Percentiles rank a stretch among this genome's conserved stretches.
Evolutionary conservation across 2,888 invertebrate species (phyloP).

Genomic region (Cephus nigrinus): DNA sequence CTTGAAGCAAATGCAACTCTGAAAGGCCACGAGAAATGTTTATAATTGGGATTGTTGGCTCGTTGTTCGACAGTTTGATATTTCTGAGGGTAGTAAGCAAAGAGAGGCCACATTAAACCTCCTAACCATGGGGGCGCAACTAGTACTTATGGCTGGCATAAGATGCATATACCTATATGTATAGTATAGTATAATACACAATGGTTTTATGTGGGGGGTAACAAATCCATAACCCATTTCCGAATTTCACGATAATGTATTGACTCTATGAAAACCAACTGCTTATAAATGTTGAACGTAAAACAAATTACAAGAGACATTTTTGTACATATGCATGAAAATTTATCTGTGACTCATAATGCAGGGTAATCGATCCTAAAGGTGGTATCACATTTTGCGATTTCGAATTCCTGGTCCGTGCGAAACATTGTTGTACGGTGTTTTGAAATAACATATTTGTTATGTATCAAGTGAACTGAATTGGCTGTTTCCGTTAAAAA

Average conservation of each 20-base stretch:
- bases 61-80: conserved; percentile 21
- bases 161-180: background rate
- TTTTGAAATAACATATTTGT: no score
- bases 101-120: background rate
- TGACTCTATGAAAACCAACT: no score
- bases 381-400: no score
- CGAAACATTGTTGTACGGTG: no score
- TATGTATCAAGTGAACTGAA: no score
- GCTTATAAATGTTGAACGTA: no score
- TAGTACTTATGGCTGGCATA: background rate
- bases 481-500: no score
- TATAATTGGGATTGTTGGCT: conserved; percentile 62
- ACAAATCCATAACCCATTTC: background rate
- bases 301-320: no score
- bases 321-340: no score
- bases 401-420: no score
- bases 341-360: no score
- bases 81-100: conserved; percentile 14
- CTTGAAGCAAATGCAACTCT: conserved; percentile 50
- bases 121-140: background rate
- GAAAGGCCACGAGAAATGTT: conserved; percentile 61
- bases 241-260: background rate
- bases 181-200: background rate
- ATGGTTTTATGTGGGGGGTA: background rate
- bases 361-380: no score